Evolutionary conservation across 2,113 vertebrate genomes (phyloP).

Genomic region (Pseudolaguvia tuberculata): DNA sequence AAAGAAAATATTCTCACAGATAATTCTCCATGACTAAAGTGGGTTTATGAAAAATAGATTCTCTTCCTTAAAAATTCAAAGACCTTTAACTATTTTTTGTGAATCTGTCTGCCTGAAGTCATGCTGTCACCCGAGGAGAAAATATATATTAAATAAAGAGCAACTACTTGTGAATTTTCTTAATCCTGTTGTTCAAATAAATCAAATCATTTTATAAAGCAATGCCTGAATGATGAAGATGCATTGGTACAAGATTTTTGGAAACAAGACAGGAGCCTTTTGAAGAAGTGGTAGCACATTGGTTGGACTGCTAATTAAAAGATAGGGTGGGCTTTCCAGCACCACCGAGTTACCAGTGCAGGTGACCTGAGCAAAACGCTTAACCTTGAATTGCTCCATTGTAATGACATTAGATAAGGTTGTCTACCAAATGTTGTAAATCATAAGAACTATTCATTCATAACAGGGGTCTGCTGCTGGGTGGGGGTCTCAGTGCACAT

Average conservation of each 20-base stretch:
- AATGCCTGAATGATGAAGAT: too few species aligned
- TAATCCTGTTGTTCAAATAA: background rate
- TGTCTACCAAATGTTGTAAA: too few species aligned
- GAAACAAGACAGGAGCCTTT: background rate
- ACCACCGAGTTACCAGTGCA: too few species aligned
- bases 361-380: too few species aligned
- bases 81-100: background rate
- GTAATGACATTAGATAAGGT: too few species aligned
- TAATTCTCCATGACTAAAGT: background rate
- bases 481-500: too few species aligned
- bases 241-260: background rate
- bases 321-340: too few species aligned
- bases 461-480: too few species aligned
- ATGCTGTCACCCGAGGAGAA: background rate
- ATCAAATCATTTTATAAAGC: background rate
- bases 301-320: too few species aligned
- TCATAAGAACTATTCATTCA: too few species aligned
- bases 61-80: background rate
- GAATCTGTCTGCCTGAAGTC: background rate
- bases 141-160: background rate
- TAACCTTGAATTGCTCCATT: too few species aligned
- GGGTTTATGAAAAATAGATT: background rate
- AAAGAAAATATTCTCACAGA: background rate
- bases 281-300: too few species aligned
- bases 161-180: slow-evolving; percentile 2